These are phyloP conservation scores for Smutsia gigantea DNA, from an alignment of 2,797 vertebrate genomes.

Conservation along the genomic window DNA sequence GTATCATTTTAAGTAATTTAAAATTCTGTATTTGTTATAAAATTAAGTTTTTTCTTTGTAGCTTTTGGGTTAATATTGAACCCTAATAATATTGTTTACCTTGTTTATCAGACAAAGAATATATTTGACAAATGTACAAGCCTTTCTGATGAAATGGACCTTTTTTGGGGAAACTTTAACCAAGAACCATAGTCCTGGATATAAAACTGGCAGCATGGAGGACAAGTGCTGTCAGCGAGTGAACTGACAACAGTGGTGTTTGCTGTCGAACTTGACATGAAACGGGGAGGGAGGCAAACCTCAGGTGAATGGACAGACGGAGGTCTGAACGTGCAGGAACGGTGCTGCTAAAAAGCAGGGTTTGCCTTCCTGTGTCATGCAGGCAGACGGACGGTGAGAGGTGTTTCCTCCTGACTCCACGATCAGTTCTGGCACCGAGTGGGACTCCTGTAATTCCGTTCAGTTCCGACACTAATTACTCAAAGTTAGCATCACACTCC, in stretches of 20 bases:
- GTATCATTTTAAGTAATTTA: neutral
- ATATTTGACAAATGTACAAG: neutral
- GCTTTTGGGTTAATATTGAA: neutral
- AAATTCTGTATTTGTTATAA: neutral
- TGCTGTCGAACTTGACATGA: neutral
- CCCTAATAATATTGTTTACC: neutral
- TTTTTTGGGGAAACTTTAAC: neutral
- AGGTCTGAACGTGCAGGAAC: neutral
- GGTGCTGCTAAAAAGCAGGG: neutral
- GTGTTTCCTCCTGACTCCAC: neutral
- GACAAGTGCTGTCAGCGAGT: neutral
- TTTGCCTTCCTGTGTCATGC: neutral
- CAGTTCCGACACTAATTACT: neutral
- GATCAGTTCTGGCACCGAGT: neutral
- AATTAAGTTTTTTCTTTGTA: neutral
- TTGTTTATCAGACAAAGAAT: neutral
- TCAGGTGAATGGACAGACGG: neutral
- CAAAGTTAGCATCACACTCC: neutral
- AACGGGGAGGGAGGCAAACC: too few relatives aligned
- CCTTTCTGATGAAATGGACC: neutral
- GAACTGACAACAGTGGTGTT: neutral
- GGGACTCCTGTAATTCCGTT: neutral
- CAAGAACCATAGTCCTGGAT: neutral
- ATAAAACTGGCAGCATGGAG: neutral
- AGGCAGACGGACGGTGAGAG: neutral